Base-by-base conservation (phyloP, 2,797 vertebrate genomes). In the Margarornis squamiger region DNA sequence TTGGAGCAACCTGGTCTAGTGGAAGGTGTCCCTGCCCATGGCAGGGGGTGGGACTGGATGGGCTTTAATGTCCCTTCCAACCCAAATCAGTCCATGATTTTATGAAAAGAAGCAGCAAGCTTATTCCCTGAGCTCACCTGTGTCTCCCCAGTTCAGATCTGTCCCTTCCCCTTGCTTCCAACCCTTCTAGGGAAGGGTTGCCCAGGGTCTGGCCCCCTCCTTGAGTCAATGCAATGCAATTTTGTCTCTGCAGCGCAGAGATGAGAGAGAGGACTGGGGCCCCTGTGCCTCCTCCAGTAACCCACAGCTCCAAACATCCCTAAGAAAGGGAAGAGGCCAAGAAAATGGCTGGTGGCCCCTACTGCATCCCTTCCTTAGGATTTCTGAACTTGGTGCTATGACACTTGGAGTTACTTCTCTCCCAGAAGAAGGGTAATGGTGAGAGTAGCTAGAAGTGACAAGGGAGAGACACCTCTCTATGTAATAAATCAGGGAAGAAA, bases 1-100 rank as follows among this genome's bases (percentile, higher is more conserved):
- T 57, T 49, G 36, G 38, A 71, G 38, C 27, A 57, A 0, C 12
- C 38, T 70, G 72, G 12, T 29, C 3, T 0, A 3, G n/a, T 26
- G 58, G n/a, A 3, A 77, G 20, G 17, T 45, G 23, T 34, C 38
- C 29, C 58, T 63, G 27, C 15, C 58, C 26, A 14, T 0, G 1
- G 36, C 49, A 76, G 38, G 19, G 7, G 19, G 0, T n/a, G 27
- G 29, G 6, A 58, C 6, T 11, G 20, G 51, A 71, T 58, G 27
- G 21, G 26, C 24, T 52, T 58, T 39, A 58, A 52, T 14, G 10
- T 24, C 14, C 29, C 38, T 71, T 36, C 58, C 36, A 39, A 52
- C 12, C n/a, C 38, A 76, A 39, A 65, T 8, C 7, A 15, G 38
- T 32, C 45, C 12, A 34, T 14, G 51, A 39, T 32, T 51, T 38